Percentiles rank a stretch among this genome's conserved stretches.
These are phyloP conservation scores for Acyrthosiphon pisum DNA, from an alignment of 1,140 invertebrate genomes.

Conservation along the genomic window DNA sequence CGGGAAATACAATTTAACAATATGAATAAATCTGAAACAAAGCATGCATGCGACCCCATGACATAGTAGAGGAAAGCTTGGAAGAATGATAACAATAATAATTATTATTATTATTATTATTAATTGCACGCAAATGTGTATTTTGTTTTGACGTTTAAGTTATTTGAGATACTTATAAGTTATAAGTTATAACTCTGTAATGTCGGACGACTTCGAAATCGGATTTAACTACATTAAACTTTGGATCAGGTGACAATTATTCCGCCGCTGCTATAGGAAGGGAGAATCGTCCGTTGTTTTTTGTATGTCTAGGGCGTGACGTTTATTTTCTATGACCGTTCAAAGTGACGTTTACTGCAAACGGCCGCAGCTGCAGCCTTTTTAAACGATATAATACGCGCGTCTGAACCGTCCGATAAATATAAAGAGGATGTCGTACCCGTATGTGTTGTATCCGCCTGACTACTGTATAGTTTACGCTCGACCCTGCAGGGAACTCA, in stretches of 20 bases:
- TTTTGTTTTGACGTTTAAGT: not conserved
- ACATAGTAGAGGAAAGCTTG: not conserved
- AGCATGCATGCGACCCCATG: too few relatives aligned
- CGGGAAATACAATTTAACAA: not conserved
- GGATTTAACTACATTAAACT: not conserved
- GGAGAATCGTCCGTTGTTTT: not conserved
- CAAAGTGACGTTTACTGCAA: too few relatives aligned
- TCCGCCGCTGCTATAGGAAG: not conserved
- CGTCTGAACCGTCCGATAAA: too few relatives aligned
- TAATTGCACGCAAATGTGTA: not conserved
- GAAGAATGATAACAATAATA: not conserved
- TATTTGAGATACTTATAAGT: not conserved
- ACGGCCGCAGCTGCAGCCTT: too few relatives aligned
- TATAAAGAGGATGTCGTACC: not conserved
- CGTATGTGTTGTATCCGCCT: not conserved
- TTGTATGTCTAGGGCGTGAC: not conserved
- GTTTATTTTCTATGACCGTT: not conserved
- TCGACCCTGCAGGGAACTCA: too few relatives aligned
- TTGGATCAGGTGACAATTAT: too few relatives aligned
- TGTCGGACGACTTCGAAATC: not conserved
- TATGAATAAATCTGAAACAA: not conserved
- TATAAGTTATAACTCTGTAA: too few relatives aligned
- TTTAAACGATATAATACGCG: not conserved
- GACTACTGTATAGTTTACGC: not conserved
- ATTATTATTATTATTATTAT: not conserved